Conservation (phyloP, 1,140 invertebrate genomes). For the Delia radicum region DNA sequence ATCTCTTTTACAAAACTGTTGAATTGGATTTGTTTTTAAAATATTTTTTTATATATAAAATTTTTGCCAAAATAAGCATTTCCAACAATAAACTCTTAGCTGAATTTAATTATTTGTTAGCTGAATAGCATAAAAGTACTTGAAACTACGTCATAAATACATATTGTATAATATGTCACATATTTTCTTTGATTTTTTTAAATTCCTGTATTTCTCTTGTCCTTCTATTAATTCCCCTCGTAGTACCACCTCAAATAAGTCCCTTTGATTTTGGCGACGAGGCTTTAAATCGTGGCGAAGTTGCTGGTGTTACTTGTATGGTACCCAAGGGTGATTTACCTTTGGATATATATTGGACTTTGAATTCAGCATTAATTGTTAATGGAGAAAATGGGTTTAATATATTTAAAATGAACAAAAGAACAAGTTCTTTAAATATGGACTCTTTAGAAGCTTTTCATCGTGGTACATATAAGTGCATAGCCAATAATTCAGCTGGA, state of each 20-base stretch:
- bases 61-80: too few relatives aligned
- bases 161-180: background rate
- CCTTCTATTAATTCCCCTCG: background rate
- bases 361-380: slow-evolving; percentile 64
- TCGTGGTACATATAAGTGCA: slow-evolving; percentile 71
- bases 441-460: slow-evolving; percentile 66
- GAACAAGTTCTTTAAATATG: slow-evolving; percentile 64
- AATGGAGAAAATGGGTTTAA: slow-evolving; percentile 54
- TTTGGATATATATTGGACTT: slow-evolving; percentile 60
- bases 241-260: slow-evolving; percentile 57
- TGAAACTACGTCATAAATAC: too few relatives aligned
- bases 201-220: background rate
- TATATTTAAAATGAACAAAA: slow-evolving; percentile 58
- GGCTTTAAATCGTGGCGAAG: slow-evolving; percentile 64
- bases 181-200: background rate
- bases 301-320: slow-evolving; percentile 60
- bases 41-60: too few relatives aligned
- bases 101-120: background rate
- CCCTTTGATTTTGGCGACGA: slow-evolving; percentile 60
- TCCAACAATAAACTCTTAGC: too few relatives aligned
- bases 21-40: too few relatives aligned
- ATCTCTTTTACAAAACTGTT: too few relatives aligned
- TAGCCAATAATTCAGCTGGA: slow-evolving; percentile 67
- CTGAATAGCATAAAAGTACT: background rate
- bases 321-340: slow-evolving; percentile 63